A percentile compares a stretch with the other conserved stretches of the same genome.
Evolutionary conservation across 2,797 vertebrate genomes (phyloP).

Genomic region (Rhinoraja longicauda): DNA sequence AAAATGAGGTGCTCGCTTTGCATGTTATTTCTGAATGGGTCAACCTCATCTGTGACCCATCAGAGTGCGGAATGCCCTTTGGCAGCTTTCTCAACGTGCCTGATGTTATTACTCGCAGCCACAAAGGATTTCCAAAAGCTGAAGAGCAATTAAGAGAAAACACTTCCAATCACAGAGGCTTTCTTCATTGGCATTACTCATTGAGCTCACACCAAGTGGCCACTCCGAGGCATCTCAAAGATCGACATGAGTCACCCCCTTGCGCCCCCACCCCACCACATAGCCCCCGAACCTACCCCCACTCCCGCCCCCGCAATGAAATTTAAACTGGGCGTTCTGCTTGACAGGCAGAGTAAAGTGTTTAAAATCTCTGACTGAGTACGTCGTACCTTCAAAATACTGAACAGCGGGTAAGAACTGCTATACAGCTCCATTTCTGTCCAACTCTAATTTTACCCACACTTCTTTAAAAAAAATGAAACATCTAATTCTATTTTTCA

Average conservation of each 20-base stretch:
- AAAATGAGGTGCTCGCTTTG: conserved; percentile 36
- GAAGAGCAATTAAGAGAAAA: conserved; percentile 34
- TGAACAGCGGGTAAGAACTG: neutral
- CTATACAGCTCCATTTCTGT: neutral
- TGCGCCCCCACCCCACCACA: neutral
- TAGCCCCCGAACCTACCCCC: no score
- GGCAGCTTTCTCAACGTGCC: conserved; percentile 27
- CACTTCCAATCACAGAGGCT: conserved; percentile 32
- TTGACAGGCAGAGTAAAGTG: conserved; percentile 5
- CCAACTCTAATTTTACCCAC: neutral
- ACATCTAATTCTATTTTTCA: neutral
- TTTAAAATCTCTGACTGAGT: conserved; percentile 32
- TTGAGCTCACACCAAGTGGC: conserved; percentile 31
- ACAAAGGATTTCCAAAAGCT: conserved; percentile 34
- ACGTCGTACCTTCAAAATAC: neutral
- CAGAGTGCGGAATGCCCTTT: conserved; percentile 26
- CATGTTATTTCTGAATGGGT: conserved; percentile 36
- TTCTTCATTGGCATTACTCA: conserved; percentile 14
- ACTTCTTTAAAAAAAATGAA: neutral
- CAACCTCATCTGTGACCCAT: conserved; percentile 28
- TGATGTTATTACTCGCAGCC: conserved; percentile 33
- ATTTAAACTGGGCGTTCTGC: neutral
- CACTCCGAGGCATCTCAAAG: neutral
- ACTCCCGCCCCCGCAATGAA: neutral
- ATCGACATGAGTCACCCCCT: neutral